Conservation (phyloP, 2,888 invertebrate genomes). For the Drosophila putrida region DNA sequence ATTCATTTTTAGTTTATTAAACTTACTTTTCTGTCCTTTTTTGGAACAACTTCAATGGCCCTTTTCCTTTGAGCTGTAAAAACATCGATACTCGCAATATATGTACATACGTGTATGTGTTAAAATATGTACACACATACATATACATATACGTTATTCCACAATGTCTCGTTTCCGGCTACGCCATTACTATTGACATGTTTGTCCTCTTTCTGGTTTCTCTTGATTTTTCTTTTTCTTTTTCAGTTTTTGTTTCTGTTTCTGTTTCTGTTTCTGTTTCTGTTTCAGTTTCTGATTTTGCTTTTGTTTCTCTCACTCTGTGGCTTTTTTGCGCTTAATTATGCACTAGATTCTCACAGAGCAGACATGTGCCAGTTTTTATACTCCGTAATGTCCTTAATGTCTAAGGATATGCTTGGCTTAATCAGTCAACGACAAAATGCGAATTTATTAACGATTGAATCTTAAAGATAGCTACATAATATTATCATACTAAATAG, state of each 20-base stretch:
- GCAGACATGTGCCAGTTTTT: constrained; percentile 30
- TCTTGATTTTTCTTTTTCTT: not conserved
- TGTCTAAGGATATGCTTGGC: constrained; percentile 1
- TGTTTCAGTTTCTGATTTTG: constrained; percentile 23
- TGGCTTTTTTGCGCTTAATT: constrained; percentile 64
- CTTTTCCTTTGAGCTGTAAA: constrained; percentile 15
- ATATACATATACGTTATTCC: constrained; percentile 7
- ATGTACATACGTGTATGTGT: not conserved
- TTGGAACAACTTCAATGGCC: constrained; percentile 11
- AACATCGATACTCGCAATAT: constrained; percentile 45
- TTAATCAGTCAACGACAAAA: not conserved
- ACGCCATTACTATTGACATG: constrained; percentile 43
- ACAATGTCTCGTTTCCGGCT: constrained; percentile 52
- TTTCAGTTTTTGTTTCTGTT: not conserved
- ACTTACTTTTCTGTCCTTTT: not conserved
- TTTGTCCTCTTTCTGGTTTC: constrained; percentile 26
- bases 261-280: constrained; percentile 3
- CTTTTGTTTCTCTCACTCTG: constrained; percentile 46
- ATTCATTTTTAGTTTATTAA: too few species aligned
- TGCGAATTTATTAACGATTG: not conserved
- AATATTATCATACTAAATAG: not conserved
- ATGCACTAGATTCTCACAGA: constrained; percentile 53
- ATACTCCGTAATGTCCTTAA: constrained; percentile 4
- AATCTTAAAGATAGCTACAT: not conserved
- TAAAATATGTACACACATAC: not conserved